Percentiles rank a stretch among this genome's conserved stretches.
Evolutionary conservation across 1,140 invertebrate species (phyloP).

Genomic region (Idris sp.): DNA sequence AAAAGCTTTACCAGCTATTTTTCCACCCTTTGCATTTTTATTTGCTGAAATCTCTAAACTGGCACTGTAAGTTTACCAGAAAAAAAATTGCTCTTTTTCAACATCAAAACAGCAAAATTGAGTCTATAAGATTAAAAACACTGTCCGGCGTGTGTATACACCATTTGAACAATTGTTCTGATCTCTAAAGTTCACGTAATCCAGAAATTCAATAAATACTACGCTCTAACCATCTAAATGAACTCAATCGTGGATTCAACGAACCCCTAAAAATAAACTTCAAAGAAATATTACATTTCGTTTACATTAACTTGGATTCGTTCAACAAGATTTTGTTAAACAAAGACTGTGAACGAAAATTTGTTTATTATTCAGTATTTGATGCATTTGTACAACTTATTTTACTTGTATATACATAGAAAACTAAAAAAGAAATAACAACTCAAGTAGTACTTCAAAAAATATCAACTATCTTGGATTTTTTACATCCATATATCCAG

Average conservation of each 20-base stretch:
- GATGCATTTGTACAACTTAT: too few species aligned
- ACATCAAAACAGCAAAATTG: constrained; percentile 9
- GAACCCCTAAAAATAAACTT: neutral
- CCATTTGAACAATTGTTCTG: constrained; percentile 2
- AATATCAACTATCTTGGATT: too few species aligned
- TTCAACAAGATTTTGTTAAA: constrained; percentile 1
- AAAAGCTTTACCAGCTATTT: too few species aligned
- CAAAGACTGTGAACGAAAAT: neutral
- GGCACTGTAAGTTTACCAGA: constrained; percentile 3
- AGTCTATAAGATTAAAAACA: constrained; percentile 2
- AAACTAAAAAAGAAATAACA: too few species aligned
- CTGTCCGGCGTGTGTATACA: constrained; percentile 1
- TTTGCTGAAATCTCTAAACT: constrained; percentile 2
- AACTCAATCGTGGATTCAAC: constrained; percentile 3
- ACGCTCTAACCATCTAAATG: neutral
- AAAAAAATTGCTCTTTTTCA: constrained; percentile 1
- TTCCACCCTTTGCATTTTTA: neutral
- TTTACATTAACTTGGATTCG: constrained; percentile 4
- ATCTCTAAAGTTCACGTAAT: constrained; percentile 4
- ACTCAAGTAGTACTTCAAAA: too few species aligned
- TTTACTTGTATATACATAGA: too few species aligned
- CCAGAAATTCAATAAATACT: constrained; percentile 10
- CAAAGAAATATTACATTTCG: constrained; percentile 5
- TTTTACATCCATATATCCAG: too few species aligned
- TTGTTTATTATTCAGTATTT: neutral